Evolutionary conservation across 2,888 invertebrate genomes (phyloP), one percentile per base, ranked within the genome.

Genomic region (Drosophila subsilvestris): DNA sequence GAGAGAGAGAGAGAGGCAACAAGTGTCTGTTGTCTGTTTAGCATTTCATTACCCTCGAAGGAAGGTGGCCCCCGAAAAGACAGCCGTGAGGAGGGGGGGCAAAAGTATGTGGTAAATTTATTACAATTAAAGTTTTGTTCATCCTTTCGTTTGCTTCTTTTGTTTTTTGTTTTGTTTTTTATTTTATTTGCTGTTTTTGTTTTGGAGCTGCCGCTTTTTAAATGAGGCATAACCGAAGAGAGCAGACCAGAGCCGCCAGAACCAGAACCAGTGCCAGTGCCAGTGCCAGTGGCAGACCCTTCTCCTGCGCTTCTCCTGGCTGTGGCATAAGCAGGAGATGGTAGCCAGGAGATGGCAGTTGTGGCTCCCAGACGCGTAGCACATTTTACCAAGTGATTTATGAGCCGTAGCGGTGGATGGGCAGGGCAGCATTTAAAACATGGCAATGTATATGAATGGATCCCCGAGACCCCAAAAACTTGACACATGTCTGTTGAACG

Each of bases 351-450:
- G 66, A 48, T 62, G 62, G 62, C 42, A 48, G 65, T 27, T 44
- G 27, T 48, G 32, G 43, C 43, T 29, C 51, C 50, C 61, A 63
- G 47, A 53, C 55, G 48, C 67, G 45, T 49, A 53, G 77, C 71
- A 88, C 88, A 83, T 80, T 88, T 84, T 78, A 67, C 76, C 76
- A 84, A 79, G 88, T 88, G 83, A 84, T 84, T 84, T 84, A 84
- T 84, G 88, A 88, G 87, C 58, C 73, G 81, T n/a, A 49, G 69
- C 84, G 87, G 65, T 37, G 37, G 37, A 37, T n/a, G 37, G 37
- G 37, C 14, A 2, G 55, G 55, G 85, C 79, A 78, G 49, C 79
- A 79, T 83, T 83, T 86, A 88, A 86, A 86, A 88, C 84, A 84
- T 76, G 84, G 44, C 80, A 69, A 84, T 80, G 74, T 83, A 37